phyloP scores from a whole-genome alignment of 2,113 vertebrate species.

The cat (Felis catus) region F.catus_Fca126_mat1.0 CM031413.1:116453501-116454000 shows the following conservation, averaged over 20 bases:
- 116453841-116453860: background rate
- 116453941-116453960: background rate
- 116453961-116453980: background rate
- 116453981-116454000: background rate
- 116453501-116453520: slow-evolving; percentile 5
- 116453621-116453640: background rate
- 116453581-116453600: background rate
- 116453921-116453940: background rate
- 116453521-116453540: background rate
- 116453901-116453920: background rate
- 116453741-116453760: background rate
- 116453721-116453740: background rate
- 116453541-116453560: background rate
- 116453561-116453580: background rate
- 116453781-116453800: background rate
- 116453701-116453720: background rate
- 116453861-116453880: background rate
- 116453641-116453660: background rate
- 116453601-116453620: background rate
- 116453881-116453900: background rate
- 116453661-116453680: slow-evolving; percentile 3
- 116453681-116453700: slow-evolving; percentile 32
- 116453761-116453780: background rate
- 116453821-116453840: background rate
- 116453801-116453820: background rate